phyloP scores from a whole-genome alignment of 2,797 vertebrate species.

The Ctenopoma kingsleyae region DNA sequence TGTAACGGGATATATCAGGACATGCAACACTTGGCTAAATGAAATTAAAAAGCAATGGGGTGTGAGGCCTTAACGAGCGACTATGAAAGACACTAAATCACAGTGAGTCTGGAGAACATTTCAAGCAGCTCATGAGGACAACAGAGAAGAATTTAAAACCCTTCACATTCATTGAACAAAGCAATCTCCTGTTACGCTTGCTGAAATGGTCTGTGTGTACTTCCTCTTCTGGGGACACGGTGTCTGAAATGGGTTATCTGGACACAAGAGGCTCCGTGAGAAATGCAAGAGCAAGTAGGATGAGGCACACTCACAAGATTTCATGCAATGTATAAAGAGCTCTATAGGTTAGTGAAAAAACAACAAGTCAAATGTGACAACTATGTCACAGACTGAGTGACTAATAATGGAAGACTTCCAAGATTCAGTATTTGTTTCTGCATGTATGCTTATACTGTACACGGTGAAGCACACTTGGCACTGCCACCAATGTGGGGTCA shows the following conservation, averaged over 20 bases:
- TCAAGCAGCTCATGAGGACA: constrained; percentile 8
- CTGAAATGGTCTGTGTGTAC: constrained; percentile 14
- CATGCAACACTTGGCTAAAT: constrained; percentile 49
- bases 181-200: neutral
- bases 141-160: constrained; percentile 12
- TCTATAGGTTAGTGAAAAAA: constrained; percentile 44
- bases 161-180: constrained; percentile 13
- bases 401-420: neutral
- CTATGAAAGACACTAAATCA: constrained; percentile 32
- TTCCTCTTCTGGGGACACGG: constrained; percentile 18
- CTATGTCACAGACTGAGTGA: constrained; percentile 25
- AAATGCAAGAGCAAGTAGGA: constrained; percentile 6
- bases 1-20: constrained; percentile 64
- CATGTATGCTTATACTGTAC: neutral
- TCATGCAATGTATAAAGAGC: neutral
- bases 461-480: neutral
- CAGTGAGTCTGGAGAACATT: constrained; percentile 20
- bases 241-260: constrained; percentile 33
- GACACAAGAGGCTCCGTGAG: neutral
- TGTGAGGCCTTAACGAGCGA: constrained; percentile 65
- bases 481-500: neutral
- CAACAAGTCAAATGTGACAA: constrained; percentile 54
- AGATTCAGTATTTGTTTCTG: neutral
- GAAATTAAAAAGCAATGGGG: constrained; percentile 82
- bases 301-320: constrained; percentile 14